Percentiles rank a stretch among this genome's conserved stretches.
phyloP scores from a whole-genome alignment of 1,140 invertebrate genomes.

The Drosophila lacteicornis region DNA sequence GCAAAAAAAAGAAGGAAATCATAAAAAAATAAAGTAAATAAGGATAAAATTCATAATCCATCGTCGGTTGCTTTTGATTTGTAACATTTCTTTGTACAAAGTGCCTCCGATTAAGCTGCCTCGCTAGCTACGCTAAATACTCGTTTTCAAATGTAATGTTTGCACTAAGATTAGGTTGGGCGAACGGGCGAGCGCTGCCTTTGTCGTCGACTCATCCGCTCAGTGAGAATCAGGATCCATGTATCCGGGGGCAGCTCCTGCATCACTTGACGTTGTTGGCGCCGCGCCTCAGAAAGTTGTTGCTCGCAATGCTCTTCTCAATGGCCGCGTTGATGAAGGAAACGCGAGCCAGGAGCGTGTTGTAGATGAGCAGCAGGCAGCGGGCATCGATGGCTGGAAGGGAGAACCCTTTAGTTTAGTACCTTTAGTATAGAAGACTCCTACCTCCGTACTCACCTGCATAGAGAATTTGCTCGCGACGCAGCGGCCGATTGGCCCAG shows the following conservation, averaged over 20 bases:
- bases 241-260: conserved; percentile 7
- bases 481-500: conserved; percentile 92
- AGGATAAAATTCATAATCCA: conserved; percentile 26
- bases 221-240: conserved; percentile 29
- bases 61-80: conserved; percentile 19
- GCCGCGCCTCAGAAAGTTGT: conserved; percentile 66
- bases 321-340: conserved; percentile 87
- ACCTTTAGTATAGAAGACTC: too few species aligned
- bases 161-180: conserved; percentile 34
- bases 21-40: conserved; percentile 11
- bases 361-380: conserved; percentile 91
- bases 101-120: conserved; percentile 23
- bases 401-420: neutral
- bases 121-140: conserved; percentile 66
- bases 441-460: conserved; percentile 86
- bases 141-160: conserved; percentile 67
- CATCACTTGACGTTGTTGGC: conserved; percentile 66
- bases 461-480: conserved; percentile 90
- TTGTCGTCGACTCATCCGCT: conserved; percentile 25
- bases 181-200: conserved; percentile 16
- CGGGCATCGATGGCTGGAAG: conserved; percentile 90
- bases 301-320: conserved; percentile 84
- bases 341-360: conserved; percentile 85
- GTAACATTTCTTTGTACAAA: conserved; percentile 40
- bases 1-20: neutral